Evolutionary conservation across 2,888 invertebrate species (phyloP).

Genomic region (Podabrus alpinus): DNA sequence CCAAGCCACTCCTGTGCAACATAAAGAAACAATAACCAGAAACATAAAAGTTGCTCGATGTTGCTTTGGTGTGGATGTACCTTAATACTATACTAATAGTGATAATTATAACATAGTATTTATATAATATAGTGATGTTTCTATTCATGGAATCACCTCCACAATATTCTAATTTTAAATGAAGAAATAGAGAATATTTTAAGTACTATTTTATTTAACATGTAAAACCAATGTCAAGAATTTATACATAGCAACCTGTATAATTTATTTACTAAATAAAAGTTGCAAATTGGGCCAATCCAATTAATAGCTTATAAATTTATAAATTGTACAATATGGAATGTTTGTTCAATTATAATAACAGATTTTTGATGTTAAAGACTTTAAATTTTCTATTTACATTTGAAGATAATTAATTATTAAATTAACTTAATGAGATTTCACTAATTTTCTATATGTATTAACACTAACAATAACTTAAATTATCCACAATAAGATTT

Average conservation of each 20-base stretch:
- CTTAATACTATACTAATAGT: background rate
- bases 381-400: background rate
- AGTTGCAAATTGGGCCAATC: conserved; percentile 9
- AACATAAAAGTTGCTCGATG: too few species aligned
- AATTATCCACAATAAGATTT: background rate
- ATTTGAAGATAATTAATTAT: background rate
- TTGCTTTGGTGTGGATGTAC: too few species aligned
- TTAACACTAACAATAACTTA: background rate
- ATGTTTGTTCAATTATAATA: background rate
- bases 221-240: conserved; percentile 26
- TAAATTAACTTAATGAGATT: background rate
- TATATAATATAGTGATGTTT: background rate
- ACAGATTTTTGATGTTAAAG: background rate
- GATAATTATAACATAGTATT: background rate
- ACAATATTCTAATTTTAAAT: background rate
- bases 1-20: too few species aligned
- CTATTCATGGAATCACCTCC: background rate
- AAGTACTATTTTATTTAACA: conserved; percentile 29
- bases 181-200: background rate
- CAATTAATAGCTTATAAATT: background rate
- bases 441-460: background rate
- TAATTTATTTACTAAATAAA: conserved; percentile 5
- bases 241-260: conserved; percentile 22
- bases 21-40: too few species aligned
- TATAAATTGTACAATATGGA: background rate